Conservation (phyloP, 2,113 vertebrate species). For the Daubentonia madagascariensis region DNA sequence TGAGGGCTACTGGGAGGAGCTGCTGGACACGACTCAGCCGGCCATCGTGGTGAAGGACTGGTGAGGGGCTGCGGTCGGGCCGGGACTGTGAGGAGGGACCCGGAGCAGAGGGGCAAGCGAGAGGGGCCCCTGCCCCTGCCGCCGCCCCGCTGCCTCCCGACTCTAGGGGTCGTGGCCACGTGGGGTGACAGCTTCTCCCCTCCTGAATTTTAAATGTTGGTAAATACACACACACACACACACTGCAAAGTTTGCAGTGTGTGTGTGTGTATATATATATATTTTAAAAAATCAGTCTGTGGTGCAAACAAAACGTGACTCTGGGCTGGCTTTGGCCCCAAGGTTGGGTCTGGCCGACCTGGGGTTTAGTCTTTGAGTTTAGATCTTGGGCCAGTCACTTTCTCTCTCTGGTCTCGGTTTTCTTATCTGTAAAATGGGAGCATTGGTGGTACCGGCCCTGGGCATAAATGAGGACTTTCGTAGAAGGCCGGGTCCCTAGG, state of each 20-base stretch:
- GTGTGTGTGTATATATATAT: background rate
- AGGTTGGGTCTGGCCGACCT: background rate
- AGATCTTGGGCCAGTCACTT: background rate
- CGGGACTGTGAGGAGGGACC: background rate
- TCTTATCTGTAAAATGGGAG: background rate
- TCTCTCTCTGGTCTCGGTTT: background rate
- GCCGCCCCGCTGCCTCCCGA: background rate
- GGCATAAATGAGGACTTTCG: background rate
- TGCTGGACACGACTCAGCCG: constrained; percentile 90
- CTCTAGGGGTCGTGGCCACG: background rate
- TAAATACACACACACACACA: background rate
- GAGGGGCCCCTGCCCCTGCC: background rate
- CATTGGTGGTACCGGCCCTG: too few relatives aligned
- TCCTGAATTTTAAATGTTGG: background rate
- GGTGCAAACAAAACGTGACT: background rate
- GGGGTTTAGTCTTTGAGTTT: background rate
- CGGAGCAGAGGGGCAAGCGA: accelerated
- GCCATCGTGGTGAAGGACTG: constrained; percentile 91
- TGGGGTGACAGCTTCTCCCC: background rate
- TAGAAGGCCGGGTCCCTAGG: background rate
- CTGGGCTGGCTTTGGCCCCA: background rate
- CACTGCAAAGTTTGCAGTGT: too few relatives aligned
- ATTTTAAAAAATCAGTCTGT: background rate
- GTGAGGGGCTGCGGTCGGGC: constrained; percentile 71
- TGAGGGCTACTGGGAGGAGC: constrained; percentile 88